Evolutionary conservation across 2,797 vertebrate species (phyloP).

Genomic region (Enteromius treurensis): DNA sequence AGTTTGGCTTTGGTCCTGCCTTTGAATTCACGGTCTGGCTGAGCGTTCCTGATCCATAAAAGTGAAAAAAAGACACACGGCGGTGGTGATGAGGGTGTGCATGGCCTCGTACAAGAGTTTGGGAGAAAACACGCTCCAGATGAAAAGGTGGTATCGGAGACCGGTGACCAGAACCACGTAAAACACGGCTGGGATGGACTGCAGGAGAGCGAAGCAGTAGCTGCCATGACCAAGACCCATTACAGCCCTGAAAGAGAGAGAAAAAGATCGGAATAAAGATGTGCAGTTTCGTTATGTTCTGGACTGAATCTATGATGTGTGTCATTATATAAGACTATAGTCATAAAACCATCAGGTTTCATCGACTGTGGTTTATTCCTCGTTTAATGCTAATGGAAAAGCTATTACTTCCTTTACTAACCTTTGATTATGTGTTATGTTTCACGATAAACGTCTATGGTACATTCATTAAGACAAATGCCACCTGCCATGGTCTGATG

Average conservation of each 20-base stretch:
- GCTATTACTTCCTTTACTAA: constrained; percentile 13
- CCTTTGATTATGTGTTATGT: constrained; percentile 7
- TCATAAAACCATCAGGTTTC: constrained; percentile 11
- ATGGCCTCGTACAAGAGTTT: constrained; percentile 93
- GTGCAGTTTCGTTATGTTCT: background rate
- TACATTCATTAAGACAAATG: background rate
- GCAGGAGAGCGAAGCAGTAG: constrained; percentile 89
- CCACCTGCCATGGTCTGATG: background rate
- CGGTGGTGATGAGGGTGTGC: constrained; percentile 84
- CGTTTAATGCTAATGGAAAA: constrained; percentile 16
- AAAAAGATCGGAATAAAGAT: constrained; percentile 39
- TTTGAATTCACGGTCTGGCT: constrained; percentile 35
- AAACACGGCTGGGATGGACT: constrained; percentile 82
- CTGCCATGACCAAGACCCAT: constrained; percentile 84
- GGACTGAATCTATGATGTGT: background rate
- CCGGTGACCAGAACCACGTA: constrained; percentile 88
- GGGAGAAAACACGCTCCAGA: constrained; percentile 97
- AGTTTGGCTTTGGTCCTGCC: background rate
- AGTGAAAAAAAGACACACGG: constrained; percentile 85
- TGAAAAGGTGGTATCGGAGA: constrained; percentile 94
- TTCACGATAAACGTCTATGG: background rate
- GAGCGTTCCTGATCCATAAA: constrained; percentile 82
- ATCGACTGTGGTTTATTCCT: background rate
- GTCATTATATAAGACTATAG: background rate
- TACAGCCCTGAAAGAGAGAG: constrained; percentile 74